Evolutionary conservation across 2,888 invertebrate genomes (phyloP), one percentile per base, ranked within the genome.

Genomic region (Falcaria lacertinaria): DNA sequence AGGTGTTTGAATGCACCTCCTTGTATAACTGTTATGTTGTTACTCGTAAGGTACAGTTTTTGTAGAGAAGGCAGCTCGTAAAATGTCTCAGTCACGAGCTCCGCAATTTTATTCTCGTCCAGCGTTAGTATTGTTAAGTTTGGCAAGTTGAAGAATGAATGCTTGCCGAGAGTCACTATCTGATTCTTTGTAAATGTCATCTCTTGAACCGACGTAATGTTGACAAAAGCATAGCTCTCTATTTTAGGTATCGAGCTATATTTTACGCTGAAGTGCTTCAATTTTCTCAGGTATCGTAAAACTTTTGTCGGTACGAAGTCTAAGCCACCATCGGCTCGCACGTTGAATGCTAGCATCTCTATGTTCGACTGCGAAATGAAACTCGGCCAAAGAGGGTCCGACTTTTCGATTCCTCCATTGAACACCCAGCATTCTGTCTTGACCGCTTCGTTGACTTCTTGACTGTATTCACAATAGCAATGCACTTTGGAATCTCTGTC

Each of bases 21-120:
- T 59, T 98, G 97, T 48, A 97, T 90, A 22, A 92, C 90, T 58
- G 94, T 94, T 53, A 98, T 91, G 64, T 95, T 94, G 83, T 98
- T 98, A 73, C 94, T 94, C 69, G 96, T 96, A 43, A 98, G 90
- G 64, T 93, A 94, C 42, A 98, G 90, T 58, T 94, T 93, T 57
- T 93, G 92, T 57, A 95, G 81, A 15, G 90, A 86, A 0, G 95
- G 95, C 45, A 96, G 74, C 68, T 94, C 93, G 41, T 93, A 91
- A 78, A 96, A 96, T 2, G 94, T 94, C 60, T 93, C 92, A 37
- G 93, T 91, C 63, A 93, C 92, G 51, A 96, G 89, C 68, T 94
- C 94, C 17, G 90, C 90, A 66, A 96, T 93, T 63, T 90, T 90
- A 79, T 96, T 96, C 60, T 94, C 93, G 53, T 94, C 93, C 64